Evolutionary conservation across 2,797 vertebrate species (phyloP).

Genomic region (Clamator glandarius): DNA sequence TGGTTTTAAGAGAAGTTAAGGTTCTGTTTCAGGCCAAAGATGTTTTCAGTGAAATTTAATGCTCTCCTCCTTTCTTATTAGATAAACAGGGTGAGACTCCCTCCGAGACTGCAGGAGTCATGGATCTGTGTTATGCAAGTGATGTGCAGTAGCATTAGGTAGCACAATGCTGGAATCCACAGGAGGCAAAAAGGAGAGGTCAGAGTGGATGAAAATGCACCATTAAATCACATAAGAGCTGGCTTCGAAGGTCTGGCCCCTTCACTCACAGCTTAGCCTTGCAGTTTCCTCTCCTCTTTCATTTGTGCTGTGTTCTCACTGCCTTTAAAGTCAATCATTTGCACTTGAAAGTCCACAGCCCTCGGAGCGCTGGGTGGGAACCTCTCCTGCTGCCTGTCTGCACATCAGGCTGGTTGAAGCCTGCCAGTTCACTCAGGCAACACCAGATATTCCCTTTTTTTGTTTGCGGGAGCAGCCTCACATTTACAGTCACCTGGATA

Average conservation of each 20-base stretch:
- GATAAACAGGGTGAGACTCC: not conserved
- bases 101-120: not conserved
- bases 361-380: not conserved
- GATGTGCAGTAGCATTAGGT: not conserved
- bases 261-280: not conserved
- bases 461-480: not conserved
- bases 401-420: not conserved
- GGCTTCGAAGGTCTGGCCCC: not conserved
- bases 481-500: not conserved
- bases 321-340: not conserved
- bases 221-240: not conserved
- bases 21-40: not conserved
- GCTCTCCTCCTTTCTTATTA: not conserved
- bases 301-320: fast-evolving
- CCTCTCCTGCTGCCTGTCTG: not conserved
- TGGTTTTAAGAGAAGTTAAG: not conserved
- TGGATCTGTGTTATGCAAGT: fast-evolving
- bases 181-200: not conserved
- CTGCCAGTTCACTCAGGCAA: not conserved
- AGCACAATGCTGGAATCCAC: not conserved
- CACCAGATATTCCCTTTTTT: not conserved
- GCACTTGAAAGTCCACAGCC: not conserved
- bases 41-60: not conserved
- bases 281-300: not conserved
- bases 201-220: not conserved